phyloP scores from a whole-genome alignment of 2,888 invertebrate genomes.

The Chymomyza amoena region DNA sequence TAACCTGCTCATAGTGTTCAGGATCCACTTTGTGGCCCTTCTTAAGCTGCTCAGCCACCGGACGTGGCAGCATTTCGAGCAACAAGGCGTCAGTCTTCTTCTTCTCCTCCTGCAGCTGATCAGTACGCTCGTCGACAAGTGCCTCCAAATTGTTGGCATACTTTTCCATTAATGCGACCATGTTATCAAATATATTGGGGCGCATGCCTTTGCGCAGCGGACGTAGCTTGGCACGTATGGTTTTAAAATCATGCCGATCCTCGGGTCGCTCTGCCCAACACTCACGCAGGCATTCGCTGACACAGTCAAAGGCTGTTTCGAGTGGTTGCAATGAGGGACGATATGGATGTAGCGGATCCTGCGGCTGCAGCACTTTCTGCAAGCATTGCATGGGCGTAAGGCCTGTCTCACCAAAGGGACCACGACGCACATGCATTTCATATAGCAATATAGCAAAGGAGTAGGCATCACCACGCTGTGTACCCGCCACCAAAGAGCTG shows the following conservation, averaged over 20 bases:
- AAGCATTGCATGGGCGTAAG: conserved; percentile 83
- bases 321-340: conserved; percentile 87
- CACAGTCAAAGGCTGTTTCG: conserved; percentile 91
- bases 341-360: conserved; percentile 73
- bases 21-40: conserved; percentile 93
- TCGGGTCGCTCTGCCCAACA: conserved; percentile 92
- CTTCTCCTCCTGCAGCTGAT: conserved; percentile 96
- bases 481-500: conserved; percentile 79
- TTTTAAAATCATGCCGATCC: conserved; percentile 90
- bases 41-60: conserved; percentile 95
- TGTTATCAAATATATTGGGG: conserved; percentile 97
- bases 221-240: conserved; percentile 87
- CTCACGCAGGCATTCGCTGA: conserved; percentile 89
- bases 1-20: conserved; percentile 91
- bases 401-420: conserved; percentile 89
- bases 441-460: conserved; percentile 93
- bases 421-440: conserved; percentile 91
- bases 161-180: conserved; percentile 99
- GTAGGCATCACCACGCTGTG: conserved; percentile 90
- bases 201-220: conserved; percentile 95
- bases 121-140: conserved; percentile 94
- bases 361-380: conserved; percentile 76
- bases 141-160: conserved; percentile 97
- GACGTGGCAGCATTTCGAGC: conserved; percentile 92
- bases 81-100: conserved; percentile 95